These are phyloP conservation scores for Laticauda colubrina DNA, from an alignment of 2,113 vertebrate genomes.

Conservation along the genomic window DNA sequence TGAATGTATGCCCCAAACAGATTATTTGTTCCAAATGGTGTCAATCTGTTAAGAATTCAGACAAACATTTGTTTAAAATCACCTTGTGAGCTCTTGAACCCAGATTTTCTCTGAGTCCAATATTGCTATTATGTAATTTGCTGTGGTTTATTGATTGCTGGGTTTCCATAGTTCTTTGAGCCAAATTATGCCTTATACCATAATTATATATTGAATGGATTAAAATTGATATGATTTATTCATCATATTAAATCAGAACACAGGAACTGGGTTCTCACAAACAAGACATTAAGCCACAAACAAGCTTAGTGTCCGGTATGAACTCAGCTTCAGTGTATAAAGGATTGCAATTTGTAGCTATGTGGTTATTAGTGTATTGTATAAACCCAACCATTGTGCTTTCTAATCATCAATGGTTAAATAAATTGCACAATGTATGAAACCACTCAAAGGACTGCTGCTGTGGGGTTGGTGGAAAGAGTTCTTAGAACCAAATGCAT, in stretches of 20 bases:
- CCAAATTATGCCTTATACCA: neutral
- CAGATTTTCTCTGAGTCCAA: neutral
- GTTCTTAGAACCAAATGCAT: neutral
- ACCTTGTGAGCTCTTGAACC: neutral
- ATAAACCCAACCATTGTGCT: neutral
- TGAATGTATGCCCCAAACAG: neutral
- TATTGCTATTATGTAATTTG: neutral
- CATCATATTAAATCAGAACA: neutral
- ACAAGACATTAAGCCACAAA: neutral
- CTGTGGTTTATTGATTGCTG: neutral
- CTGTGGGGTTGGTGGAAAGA: neutral
- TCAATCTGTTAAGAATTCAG: neutral
- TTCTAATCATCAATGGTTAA: neutral
- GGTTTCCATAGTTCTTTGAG: neutral
- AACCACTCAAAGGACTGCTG: neutral
- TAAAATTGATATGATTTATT: neutral
- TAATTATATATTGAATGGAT: neutral
- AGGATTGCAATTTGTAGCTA: neutral
- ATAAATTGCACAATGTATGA: neutral
- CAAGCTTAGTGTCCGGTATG: neutral
- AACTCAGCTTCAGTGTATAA: neutral
- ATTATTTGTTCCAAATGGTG: neutral
- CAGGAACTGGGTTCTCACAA: neutral
- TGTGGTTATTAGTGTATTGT: neutral
- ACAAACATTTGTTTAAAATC: neutral